Percentiles rank a stretch among this genome's conserved stretches.
phyloP scores from a whole-genome alignment of 2,888 invertebrate genomes.

The Caenorhabditis panamensis region DNA sequence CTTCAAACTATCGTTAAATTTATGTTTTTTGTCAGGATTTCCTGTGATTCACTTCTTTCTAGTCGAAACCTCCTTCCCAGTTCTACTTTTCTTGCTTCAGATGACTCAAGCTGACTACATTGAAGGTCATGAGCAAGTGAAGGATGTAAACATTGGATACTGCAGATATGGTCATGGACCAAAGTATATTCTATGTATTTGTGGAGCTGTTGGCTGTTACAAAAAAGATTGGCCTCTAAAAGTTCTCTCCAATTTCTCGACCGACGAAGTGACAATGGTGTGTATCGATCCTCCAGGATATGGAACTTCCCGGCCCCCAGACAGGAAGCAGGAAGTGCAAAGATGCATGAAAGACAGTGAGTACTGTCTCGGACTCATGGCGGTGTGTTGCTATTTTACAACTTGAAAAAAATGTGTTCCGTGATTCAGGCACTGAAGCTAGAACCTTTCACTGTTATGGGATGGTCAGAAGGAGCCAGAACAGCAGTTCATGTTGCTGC shows the following conservation, averaged over 20 bases:
- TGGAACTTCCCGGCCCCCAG: conserved; percentile 75
- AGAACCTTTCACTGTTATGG: conserved; percentile 71
- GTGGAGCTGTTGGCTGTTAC: conserved; percentile 75
- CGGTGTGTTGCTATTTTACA: too few species aligned
- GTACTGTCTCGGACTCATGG: conserved; percentile 78
- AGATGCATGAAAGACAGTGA: conserved; percentile 78
- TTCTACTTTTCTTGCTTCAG: neutral
- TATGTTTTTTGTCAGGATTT: too few species aligned
- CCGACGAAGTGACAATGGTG: conserved; percentile 75
- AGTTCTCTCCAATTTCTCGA: conserved; percentile 77
- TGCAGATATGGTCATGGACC: conserved; percentile 70
- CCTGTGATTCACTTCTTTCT: too few species aligned
- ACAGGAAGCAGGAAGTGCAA: conserved; percentile 77
- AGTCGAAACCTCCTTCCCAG: too few species aligned
- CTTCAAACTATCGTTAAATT: neutral
- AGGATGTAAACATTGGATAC: conserved; percentile 69
- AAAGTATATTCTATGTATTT: conserved; percentile 67
- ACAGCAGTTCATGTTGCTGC: conserved; percentile 79
- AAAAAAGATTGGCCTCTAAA: conserved; percentile 79
- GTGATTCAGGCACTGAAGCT: conserved; percentile 59
- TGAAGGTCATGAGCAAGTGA: conserved; percentile 61
- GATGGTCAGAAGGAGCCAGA: conserved; percentile 76
- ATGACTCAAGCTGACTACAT: conserved; percentile 46
- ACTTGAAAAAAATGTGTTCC: too few species aligned
- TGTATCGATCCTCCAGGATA: conserved; percentile 80